phyloP scores from a whole-genome alignment of 2,113 vertebrate species.

The Ceratotherium simum region DNA sequence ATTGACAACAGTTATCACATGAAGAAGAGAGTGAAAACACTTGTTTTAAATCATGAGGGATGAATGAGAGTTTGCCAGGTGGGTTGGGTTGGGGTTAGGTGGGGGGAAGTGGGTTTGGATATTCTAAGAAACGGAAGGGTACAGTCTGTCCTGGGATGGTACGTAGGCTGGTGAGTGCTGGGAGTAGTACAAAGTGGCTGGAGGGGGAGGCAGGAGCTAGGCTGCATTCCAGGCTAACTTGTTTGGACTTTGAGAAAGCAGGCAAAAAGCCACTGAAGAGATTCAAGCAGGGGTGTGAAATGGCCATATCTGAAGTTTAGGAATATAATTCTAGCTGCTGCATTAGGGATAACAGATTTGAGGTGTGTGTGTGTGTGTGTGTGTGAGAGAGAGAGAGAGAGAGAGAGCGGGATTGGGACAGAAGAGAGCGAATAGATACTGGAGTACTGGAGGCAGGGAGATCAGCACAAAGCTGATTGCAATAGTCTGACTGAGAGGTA shows the following conservation, averaged over 20 bases:
- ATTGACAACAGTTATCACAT: neutral
- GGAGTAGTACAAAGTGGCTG: neutral
- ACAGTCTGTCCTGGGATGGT: neutral
- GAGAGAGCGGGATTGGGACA: neutral
- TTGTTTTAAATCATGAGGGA: neutral
- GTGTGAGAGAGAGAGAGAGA: neutral
- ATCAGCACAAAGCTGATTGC: neutral
- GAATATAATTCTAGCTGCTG: neutral
- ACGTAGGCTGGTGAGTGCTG: neutral
- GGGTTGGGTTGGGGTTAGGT: neutral
- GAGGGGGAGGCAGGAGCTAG: no score
- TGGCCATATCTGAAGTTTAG: neutral
- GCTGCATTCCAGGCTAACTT: neutral
- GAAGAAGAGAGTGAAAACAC: neutral
- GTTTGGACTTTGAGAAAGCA: neutral
- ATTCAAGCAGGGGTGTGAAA: neutral
- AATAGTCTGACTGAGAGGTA: neutral
- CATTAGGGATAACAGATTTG: neutral
- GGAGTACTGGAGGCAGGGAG: neutral
- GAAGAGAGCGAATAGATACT: neutral
- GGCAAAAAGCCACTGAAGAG: neutral
- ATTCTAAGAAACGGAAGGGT: neutral
- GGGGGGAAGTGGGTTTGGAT: neutral
- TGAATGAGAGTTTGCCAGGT: neutral
- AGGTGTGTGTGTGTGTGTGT: neutral